phyloP scores from a whole-genome alignment of 1,140 invertebrate species.

The Tetragonula clypearis region DNA sequence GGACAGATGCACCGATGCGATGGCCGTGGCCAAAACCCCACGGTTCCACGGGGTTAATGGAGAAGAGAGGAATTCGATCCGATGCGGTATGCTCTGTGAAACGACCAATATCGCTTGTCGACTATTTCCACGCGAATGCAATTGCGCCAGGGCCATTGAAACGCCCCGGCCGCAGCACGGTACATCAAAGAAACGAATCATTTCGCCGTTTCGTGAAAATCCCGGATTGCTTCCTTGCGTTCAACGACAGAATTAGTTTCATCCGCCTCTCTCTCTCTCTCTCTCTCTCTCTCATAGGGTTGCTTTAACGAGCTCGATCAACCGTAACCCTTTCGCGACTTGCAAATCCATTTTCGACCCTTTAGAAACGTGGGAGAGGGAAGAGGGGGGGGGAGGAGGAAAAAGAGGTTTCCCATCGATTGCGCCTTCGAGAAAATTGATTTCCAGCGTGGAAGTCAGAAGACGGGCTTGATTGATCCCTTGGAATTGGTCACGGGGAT shows the following conservation, averaged over 20 bases:
- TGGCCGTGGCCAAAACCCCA: not conserved
- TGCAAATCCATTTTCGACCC: slow-evolving; percentile 7
- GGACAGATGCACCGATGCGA: slow-evolving; percentile 16
- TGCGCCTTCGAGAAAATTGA: not conserved
- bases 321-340: not conserved
- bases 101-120: slow-evolving; percentile 53
- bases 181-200: slow-evolving; percentile 39
- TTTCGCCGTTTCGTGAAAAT: slow-evolving; percentile 36
- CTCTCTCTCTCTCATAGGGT: not conserved
- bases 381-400: no score
- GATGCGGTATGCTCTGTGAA: slow-evolving; percentile 24
- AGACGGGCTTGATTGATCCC: not conserved
- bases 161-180: slow-evolving; percentile 1
- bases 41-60: slow-evolving; percentile 34
- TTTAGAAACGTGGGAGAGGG: not conserved
- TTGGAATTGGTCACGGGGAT: not conserved
- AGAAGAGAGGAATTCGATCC: slow-evolving; percentile 44
- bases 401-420: no score
- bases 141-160: slow-evolving; percentile 29
- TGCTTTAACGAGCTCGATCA: not conserved
- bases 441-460: not conserved
- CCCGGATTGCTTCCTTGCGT: slow-evolving; percentile 28
- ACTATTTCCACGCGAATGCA: slow-evolving; percentile 48
- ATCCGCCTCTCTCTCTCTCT: not conserved
- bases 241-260: slow-evolving; percentile 7